These are phyloP conservation scores for Tipula confusa DNA, from an alignment of 2,888 invertebrate species.

Conservation along the genomic window DNA sequence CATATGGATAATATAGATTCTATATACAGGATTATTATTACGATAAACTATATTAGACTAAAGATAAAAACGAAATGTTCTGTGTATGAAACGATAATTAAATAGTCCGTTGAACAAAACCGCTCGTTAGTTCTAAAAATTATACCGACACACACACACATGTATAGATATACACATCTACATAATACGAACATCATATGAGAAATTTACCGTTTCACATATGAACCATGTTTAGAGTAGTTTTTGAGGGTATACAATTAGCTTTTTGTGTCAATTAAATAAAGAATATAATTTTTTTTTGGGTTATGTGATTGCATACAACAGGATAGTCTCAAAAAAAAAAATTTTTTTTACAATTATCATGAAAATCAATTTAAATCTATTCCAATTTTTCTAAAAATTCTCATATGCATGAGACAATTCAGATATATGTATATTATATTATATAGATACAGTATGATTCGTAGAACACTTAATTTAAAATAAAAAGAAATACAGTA, in stretches of 20 bases:
- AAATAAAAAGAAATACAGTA: no score
- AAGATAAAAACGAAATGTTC: background rate
- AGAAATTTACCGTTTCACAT: background rate
- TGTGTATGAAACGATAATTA: background rate
- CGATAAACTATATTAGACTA: no score
- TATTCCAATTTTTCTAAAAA: background rate
- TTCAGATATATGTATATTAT: background rate
- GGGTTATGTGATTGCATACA: background rate
- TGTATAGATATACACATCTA: background rate
- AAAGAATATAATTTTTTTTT: background rate
- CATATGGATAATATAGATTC: no score
- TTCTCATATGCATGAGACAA: background rate
- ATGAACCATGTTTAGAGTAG: background rate
- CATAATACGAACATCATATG: no score
- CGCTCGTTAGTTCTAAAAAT: background rate
- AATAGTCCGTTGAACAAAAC: constrained; percentile 21
- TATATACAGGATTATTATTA: background rate
- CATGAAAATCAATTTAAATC: background rate
- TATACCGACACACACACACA: background rate
- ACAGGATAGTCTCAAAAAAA: background rate
- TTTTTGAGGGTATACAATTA: background rate
- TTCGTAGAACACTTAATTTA: no score
- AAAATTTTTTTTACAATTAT: background rate
- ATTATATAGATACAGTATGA: no score
- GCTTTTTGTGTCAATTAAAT: background rate